phyloP scores from a whole-genome alignment of 2,888 invertebrate genomes.

The Pediacus dermestoides region DNA sequence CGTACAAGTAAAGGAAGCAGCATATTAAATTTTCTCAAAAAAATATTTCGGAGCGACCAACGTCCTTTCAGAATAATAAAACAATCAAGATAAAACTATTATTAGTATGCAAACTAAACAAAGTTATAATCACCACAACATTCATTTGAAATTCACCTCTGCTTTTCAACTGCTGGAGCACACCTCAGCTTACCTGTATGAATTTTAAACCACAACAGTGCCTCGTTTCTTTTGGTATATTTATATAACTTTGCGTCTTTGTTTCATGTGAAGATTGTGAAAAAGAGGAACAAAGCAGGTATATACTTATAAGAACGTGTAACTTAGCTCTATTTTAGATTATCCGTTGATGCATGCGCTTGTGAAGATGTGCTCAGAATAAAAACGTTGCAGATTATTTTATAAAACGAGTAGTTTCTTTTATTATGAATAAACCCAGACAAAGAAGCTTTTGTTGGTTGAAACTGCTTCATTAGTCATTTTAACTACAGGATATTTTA shows the following conservation, averaged over 20 bases:
- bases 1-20: too few species aligned
- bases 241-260: constrained; percentile 7
- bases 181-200: constrained; percentile 27
- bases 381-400: constrained; percentile 28
- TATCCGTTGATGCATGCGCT: constrained; percentile 28
- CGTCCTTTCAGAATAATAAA: constrained; percentile 1
- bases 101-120: constrained; percentile 33
- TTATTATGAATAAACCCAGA: constrained; percentile 17
- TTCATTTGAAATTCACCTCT: constrained; percentile 34
- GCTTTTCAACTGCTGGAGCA: constrained; percentile 23
- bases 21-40: too few species aligned
- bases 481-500: too few species aligned
- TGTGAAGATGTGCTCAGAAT: constrained; percentile 27
- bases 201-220: constrained; percentile 31
- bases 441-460: constrained; percentile 18
- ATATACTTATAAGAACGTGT: constrained; percentile 10
- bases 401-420: constrained; percentile 28
- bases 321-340: constrained; percentile 29
- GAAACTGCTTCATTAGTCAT: too few species aligned
- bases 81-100: constrained; percentile 6
- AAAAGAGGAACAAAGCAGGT: constrained; percentile 7
- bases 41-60: too few species aligned
- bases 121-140: constrained; percentile 31
- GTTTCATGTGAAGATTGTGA: neutral
- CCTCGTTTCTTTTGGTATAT: too few species aligned